These are phyloP conservation scores for Parasteatoda lunata DNA, from an alignment of 2,888 invertebrate genomes.

Conservation along the genomic window DNA sequence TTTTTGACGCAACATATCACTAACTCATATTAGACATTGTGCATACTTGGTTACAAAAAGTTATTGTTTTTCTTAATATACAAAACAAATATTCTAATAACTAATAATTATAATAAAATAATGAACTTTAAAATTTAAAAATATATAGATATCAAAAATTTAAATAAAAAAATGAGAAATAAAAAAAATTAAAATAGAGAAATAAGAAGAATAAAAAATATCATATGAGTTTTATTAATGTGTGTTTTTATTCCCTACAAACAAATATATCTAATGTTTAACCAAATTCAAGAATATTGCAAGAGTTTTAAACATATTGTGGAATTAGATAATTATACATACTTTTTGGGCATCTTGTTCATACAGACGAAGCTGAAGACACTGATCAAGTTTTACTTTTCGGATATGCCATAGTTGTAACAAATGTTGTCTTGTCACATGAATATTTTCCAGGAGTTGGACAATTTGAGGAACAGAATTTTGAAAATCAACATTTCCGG, in stretches of 20 bases:
- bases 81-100: too few species aligned
- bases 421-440: conserved; percentile 91
- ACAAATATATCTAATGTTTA: not conserved
- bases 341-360: conserved; percentile 98
- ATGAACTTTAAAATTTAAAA: too few species aligned
- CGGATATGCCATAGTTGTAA: conserved; percentile 96
- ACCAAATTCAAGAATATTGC: not conserved
- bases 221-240: not conserved
- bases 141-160: too few species aligned
- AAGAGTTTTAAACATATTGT: not conserved
- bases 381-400: conserved; percentile 94
- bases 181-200: not conserved
- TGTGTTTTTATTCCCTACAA: not conserved
- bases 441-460: conserved; percentile 80
- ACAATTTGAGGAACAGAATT: conserved; percentile 74
- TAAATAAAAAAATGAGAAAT: not conserved
- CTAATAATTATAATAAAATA: too few species aligned
- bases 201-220: not conserved
- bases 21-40: too few species aligned
- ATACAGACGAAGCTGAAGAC: conserved; percentile 94
- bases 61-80: too few species aligned
- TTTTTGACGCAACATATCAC: too few species aligned
- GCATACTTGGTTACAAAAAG: too few species aligned
- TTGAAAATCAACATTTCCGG: conserved; percentile 80
- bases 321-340: conserved; percentile 67